Percentiles rank a stretch among this genome's conserved stretches.
These are phyloP conservation scores for Aldrovandia affinis DNA, from an alignment of 2,797 vertebrate genomes.

Conservation along the genomic window DNA sequence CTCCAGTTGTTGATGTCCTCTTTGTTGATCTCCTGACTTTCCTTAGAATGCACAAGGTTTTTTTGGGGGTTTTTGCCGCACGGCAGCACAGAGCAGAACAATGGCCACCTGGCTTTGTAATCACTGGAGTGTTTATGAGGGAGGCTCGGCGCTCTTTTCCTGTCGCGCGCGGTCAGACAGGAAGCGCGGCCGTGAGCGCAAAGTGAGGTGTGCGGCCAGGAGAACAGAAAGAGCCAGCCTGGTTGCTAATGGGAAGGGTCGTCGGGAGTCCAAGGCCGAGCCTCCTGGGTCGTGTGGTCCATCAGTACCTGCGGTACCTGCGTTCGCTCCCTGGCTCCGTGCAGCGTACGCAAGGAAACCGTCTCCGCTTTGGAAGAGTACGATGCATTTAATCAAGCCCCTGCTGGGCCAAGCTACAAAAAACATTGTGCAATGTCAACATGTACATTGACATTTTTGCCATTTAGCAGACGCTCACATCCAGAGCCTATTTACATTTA, in stretches of 20 bases:
- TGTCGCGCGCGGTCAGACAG: slow-evolving; percentile 3
- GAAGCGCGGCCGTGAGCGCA: slow-evolving; percentile 4
- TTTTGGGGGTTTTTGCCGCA: neutral
- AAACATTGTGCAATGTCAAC: neutral
- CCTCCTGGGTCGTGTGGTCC: slow-evolving; percentile 67
- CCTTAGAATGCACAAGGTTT: neutral
- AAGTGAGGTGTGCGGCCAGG: neutral
- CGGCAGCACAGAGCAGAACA: neutral
- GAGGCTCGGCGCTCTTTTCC: neutral
- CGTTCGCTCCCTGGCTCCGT: neutral
- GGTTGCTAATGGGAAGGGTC: neutral
- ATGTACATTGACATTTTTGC: too few relatives aligned
- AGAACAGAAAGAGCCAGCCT: neutral
- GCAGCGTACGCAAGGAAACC: neutral
- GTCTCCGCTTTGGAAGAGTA: neutral
- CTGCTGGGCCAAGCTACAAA: neutral
- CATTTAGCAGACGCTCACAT: too few relatives aligned
- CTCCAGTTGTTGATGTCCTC: neutral
- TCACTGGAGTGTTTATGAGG: slow-evolving; percentile 16
- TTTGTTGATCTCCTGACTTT: neutral
- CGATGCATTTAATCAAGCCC: neutral
- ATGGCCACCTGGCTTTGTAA: slow-evolving; percentile 14
- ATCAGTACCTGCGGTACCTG: neutral
- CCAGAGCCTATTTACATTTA: too few relatives aligned
- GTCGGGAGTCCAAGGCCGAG: neutral